Conservation (phyloP, 2,888 invertebrate species). For the Dynastes hyllus region DNA sequence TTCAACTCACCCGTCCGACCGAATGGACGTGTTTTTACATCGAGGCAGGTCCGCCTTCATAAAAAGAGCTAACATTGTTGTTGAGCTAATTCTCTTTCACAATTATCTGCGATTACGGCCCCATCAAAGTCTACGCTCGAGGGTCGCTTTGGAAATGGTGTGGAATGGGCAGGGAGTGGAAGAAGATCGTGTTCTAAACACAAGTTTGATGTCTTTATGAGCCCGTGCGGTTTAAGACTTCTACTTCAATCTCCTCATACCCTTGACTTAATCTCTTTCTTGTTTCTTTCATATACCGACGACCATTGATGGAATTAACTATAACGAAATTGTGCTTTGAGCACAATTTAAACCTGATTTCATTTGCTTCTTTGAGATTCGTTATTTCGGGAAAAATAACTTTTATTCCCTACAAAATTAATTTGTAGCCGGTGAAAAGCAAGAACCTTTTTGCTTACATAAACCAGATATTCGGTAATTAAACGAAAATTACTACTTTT, state of each 20-base stretch:
- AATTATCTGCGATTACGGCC: constrained; percentile 70
- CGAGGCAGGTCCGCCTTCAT: constrained; percentile 63
- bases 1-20: constrained; percentile 63
- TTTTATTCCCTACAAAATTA: too few species aligned
- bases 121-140: constrained; percentile 66
- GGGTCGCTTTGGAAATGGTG: constrained; percentile 22
- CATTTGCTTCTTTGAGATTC: too few species aligned
- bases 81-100: constrained; percentile 69
- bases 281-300: constrained; percentile 27
- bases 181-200: constrained; percentile 59
- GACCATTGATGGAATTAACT: constrained; percentile 11
- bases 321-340: neutral
- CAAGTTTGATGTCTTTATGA: constrained; percentile 67
- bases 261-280: constrained; percentile 53
- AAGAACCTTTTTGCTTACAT: too few species aligned
- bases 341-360: neutral
- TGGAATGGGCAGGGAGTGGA: constrained; percentile 46
- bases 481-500: too few species aligned
- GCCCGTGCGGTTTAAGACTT: constrained; percentile 61
- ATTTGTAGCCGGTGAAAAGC: too few species aligned
- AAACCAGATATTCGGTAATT: too few species aligned
- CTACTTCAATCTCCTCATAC: constrained; percentile 44
- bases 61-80: constrained; percentile 69
- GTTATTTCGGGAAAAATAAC: too few species aligned
- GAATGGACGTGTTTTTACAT: constrained; percentile 64